These are phyloP conservation scores for Magallana nippona DNA, from an alignment of 2,888 invertebrate species.

Conservation along the genomic window DNA sequence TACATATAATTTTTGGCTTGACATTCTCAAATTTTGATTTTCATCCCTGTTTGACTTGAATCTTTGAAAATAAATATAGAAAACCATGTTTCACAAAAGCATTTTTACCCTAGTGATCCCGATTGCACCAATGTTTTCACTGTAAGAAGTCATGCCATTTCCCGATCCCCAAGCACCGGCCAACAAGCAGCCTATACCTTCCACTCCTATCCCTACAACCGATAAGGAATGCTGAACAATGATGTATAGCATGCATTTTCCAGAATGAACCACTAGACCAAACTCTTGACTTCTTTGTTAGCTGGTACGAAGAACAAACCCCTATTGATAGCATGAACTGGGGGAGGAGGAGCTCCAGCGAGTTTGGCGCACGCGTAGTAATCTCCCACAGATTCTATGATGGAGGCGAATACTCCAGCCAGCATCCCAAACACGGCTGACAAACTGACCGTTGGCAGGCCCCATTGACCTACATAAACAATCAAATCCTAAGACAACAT, in stretches of 20 bases:
- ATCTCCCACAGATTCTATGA: constrained; percentile 85
- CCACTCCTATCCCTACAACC: constrained; percentile 82
- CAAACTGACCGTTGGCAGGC: constrained; percentile 73
- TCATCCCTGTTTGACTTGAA: too few relatives aligned
- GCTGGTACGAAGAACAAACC: constrained; percentile 81
- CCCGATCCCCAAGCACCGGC: constrained; percentile 93
- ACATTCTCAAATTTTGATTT: too few relatives aligned
- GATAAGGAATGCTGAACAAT: too few relatives aligned
- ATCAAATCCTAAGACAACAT: too few relatives aligned
- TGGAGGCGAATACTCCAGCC: constrained; percentile 75
- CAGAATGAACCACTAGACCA: too few relatives aligned
- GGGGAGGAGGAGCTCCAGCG: constrained; percentile 89
- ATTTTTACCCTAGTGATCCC: constrained; percentile 83
- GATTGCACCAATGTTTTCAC: constrained; percentile 94
- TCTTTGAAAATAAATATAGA: too few relatives aligned
- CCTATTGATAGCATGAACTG: constrained; percentile 91
- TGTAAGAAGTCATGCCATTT: constrained; percentile 93
- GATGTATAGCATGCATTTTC: too few relatives aligned
- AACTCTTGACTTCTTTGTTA: too few relatives aligned
- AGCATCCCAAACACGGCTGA: constrained; percentile 76
- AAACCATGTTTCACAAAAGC: too few relatives aligned
- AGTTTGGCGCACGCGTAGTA: constrained; percentile 91
- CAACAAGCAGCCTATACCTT: constrained; percentile 91
- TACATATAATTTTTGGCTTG: too few relatives aligned
- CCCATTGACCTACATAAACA: constrained; percentile 81